A percentile compares a stretch with the other conserved stretches of the same genome.
Conservation (phyloP, 2,113 vertebrate species). For the Oenanthe oenanthe region DNA sequence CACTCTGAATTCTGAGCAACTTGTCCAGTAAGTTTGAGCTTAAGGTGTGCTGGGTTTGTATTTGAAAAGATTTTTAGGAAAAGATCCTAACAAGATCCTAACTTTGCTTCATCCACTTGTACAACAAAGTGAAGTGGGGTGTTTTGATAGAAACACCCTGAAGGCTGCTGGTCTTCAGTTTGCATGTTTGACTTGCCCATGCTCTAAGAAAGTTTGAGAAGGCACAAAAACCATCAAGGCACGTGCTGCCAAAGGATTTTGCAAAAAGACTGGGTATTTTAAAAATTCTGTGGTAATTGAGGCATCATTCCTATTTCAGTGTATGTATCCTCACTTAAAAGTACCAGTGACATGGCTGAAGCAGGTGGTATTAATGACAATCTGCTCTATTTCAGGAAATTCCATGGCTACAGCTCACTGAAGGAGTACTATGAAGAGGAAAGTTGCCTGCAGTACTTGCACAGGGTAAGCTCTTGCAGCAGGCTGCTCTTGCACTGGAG, state of each 20-base stretch:
- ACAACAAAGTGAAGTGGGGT: neutral
- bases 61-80: neutral
- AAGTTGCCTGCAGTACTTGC: constrained; percentile 94
- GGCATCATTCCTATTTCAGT: neutral
- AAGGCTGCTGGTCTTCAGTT: neutral
- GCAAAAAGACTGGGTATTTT: neutral
- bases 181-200: neutral
- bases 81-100: neutral
- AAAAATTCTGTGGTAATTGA: neutral
- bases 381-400: constrained; percentile 82
- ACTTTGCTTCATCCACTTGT: neutral
- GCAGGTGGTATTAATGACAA: neutral
- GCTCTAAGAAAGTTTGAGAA: neutral
- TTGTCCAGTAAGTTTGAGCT: neutral
- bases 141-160: neutral
- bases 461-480: constrained; percentile 82
- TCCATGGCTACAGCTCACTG: constrained; percentile 91
- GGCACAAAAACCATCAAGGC: neutral
- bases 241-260: neutral
- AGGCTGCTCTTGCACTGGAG: neutral
- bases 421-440: constrained; percentile 98
- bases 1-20: neutral
- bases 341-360: neutral
- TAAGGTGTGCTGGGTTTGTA: neutral
- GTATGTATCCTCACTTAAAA: neutral